These are phyloP conservation scores for Acrobasis repandana DNA, from an alignment of 2,888 invertebrate genomes.

Conservation along the genomic window DNA sequence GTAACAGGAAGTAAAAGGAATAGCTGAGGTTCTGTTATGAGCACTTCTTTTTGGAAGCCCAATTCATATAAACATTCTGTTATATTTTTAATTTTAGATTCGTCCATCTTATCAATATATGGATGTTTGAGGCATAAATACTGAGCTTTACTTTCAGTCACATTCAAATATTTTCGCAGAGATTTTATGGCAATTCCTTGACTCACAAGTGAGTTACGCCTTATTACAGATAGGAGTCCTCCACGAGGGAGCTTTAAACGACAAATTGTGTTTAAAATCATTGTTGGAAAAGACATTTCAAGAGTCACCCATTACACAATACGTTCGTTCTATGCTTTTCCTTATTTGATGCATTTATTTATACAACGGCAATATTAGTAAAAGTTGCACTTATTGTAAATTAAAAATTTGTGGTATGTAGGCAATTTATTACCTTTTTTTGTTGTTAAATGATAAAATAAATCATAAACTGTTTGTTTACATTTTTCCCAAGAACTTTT, in stretches of 20 bases:
- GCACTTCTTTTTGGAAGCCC: constrained; percentile 50
- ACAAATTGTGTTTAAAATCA: constrained; percentile 10
- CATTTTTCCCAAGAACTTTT: too few relatives aligned
- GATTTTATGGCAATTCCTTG: constrained; percentile 31
- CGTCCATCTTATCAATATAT: constrained; percentile 53
- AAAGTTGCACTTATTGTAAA: too few relatives aligned
- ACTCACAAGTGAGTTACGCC: constrained; percentile 3
- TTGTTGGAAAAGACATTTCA: neutral
- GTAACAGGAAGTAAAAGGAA: constrained; percentile 65
- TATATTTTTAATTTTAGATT: constrained; percentile 46
- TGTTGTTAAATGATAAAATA: too few relatives aligned
- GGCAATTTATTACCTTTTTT: too few relatives aligned
- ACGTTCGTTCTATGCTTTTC: neutral
- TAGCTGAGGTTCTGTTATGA: constrained; percentile 59
- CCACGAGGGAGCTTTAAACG: constrained; percentile 24
- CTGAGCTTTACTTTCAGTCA: constrained; percentile 57
- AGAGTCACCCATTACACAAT: neutral
- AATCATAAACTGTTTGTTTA: too few relatives aligned
- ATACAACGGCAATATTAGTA: too few relatives aligned
- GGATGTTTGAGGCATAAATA: constrained; percentile 64
- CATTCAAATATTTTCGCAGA: constrained; percentile 56
- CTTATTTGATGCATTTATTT: too few relatives aligned
- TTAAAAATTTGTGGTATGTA: too few relatives aligned
- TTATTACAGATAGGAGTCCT: constrained; percentile 20
- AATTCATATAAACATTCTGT: constrained; percentile 53